Evolutionary conservation across 2,888 invertebrate genomes (phyloP).

Genomic region (Lochmaea crataegi): DNA sequence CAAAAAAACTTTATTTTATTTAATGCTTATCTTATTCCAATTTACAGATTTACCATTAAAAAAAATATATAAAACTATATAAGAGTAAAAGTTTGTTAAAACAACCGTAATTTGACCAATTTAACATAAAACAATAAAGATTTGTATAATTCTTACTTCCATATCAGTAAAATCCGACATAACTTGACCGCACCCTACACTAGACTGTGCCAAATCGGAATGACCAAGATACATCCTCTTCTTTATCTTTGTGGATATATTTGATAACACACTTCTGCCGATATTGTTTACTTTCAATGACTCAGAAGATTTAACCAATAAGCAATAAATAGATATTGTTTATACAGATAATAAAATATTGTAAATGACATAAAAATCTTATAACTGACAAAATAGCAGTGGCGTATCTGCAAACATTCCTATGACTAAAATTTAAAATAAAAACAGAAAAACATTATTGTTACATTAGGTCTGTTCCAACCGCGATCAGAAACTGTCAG

Average conservation of each 20-base stretch:
- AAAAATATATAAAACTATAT: neutral
- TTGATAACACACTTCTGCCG: slow-evolving; percentile 23
- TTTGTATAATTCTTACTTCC: slow-evolving; percentile 4
- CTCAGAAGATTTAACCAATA: slow-evolving; percentile 5
- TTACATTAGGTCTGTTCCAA: too few relatives aligned
- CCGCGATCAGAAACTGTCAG: too few relatives aligned
- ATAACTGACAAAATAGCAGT: neutral
- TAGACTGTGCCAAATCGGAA: slow-evolving; percentile 8
- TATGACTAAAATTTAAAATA: too few relatives aligned
- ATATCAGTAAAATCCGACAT: neutral
- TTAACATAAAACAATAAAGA: neutral
- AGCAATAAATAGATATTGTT: slow-evolving; percentile 6
- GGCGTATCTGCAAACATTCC: neutral
- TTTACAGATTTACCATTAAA: too few relatives aligned
- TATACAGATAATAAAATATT: neutral
- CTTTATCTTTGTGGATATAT: slow-evolving; percentile 29
- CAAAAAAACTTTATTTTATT: too few relatives aligned
- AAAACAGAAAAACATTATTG: too few relatives aligned
- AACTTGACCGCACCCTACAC: slow-evolving; percentile 25
- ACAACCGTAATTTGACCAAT: neutral
- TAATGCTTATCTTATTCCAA: too few relatives aligned
- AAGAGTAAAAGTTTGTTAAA: neutral
- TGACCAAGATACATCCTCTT: slow-evolving; percentile 23
- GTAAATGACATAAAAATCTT: neutral
- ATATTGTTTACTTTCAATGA: slow-evolving; percentile 11